Conservation (phyloP, 2,113 vertebrate genomes). For the Limanda limanda region DNA sequence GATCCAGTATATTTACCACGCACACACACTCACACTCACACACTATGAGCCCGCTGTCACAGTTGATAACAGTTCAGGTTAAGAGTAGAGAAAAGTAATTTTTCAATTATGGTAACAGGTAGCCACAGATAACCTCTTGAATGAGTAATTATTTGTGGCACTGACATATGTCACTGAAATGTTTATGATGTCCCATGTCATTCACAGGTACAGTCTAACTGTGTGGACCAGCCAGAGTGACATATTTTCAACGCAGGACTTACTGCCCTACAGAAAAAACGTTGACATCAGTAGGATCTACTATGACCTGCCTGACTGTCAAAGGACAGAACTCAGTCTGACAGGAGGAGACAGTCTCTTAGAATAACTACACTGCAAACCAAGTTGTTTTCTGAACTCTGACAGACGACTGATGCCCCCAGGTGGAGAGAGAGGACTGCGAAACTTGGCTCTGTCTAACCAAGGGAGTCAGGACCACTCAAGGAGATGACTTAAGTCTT, state of each 20-base stretch:
- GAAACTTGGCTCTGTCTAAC: not conserved
- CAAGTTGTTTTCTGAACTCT: not conserved
- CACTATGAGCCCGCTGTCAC: too few relatives aligned
- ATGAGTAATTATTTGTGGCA: not conserved
- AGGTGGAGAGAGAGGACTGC: not conserved
- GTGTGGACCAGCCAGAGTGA: slow-evolving; percentile 90
- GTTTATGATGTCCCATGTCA: not conserved
- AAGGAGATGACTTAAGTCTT: too few relatives aligned
- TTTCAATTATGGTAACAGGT: too few relatives aligned
- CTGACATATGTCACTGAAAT: not conserved
- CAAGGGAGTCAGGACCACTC: not conserved
- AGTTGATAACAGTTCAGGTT: too few relatives aligned
- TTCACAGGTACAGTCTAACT: slow-evolving; percentile 90
- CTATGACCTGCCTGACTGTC: slow-evolving; percentile 89
- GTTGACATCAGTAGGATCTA: slow-evolving; percentile 87
- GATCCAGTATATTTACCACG: too few relatives aligned
- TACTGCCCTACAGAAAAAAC: slow-evolving; percentile 84
- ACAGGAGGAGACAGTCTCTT: not conserved
- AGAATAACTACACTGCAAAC: not conserved
- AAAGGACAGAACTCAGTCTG: slow-evolving; percentile 76
- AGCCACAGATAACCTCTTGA: not conserved
- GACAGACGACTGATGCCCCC: not conserved
- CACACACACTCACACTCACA: too few relatives aligned
- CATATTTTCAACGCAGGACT: slow-evolving; percentile 82
- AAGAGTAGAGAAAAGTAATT: too few relatives aligned